These are phyloP conservation scores for Charaxes varanes DNA, from an alignment of 1,140 invertebrate genomes.

Conservation along the genomic window DNA sequence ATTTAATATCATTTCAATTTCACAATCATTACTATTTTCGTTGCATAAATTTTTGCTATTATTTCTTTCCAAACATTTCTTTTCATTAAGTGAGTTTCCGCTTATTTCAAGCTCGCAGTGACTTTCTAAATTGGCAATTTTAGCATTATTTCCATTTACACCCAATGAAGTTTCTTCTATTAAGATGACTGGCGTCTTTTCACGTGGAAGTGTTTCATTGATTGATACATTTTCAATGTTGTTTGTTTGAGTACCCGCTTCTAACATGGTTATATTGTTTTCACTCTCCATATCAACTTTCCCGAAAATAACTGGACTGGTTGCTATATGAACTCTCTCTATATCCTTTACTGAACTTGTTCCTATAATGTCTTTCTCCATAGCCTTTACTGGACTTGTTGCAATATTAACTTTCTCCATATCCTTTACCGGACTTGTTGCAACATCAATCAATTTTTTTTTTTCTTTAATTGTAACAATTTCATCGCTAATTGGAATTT, in stretches of 20 bases:
- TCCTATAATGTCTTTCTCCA: slow-evolving; percentile 10
- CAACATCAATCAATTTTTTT: slow-evolving; percentile 18
- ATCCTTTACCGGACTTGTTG: slow-evolving; percentile 21
- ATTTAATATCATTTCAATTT: slow-evolving; percentile 52
- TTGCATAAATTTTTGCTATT: slow-evolving; percentile 32
- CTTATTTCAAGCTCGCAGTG: slow-evolving; percentile 24
- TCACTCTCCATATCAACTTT: not conserved
- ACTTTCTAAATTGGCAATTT: slow-evolving; percentile 14
- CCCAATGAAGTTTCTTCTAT: not conserved
- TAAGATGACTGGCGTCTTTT: not conserved
- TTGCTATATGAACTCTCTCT: slow-evolving; percentile 15
- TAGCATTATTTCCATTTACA: slow-evolving; percentile 6
- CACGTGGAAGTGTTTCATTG: not conserved
- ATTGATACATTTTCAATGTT: not conserved
- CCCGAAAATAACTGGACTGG: slow-evolving; percentile 23
- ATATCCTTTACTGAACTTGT: slow-evolving; percentile 21
- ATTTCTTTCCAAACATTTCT: slow-evolving; percentile 34
- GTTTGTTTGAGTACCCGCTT: no score
- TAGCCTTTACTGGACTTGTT: slow-evolving; percentile 22
- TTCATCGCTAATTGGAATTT: slow-evolving; percentile 23
- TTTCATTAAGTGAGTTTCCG: slow-evolving; percentile 22
- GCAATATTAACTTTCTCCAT: slow-evolving; percentile 10
- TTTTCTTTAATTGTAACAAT: slow-evolving; percentile 28
- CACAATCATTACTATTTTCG: slow-evolving; percentile 33
- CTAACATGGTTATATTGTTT: not conserved